A percentile compares a stretch with the other conserved stretches of the same genome.
Conservation (phyloP, 2,113 vertebrate genomes). For the Podiceps cristatus region DNA sequence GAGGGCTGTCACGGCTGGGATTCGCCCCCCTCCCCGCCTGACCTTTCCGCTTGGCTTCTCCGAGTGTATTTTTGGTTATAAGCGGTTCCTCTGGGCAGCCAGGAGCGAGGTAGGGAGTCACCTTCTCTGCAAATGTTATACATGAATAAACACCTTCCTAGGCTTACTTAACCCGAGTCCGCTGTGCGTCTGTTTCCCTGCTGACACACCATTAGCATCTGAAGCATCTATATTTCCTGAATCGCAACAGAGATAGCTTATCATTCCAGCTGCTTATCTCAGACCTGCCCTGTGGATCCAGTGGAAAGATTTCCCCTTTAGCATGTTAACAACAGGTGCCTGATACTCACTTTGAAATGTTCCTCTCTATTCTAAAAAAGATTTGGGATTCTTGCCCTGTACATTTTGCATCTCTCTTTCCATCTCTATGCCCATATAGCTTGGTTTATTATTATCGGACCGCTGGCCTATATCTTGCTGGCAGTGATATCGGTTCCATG, state of each 20-base stretch:
- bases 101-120: constrained; percentile 33
- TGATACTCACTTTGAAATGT: constrained; percentile 20
- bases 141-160: constrained; percentile 56
- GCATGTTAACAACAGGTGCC: constrained; percentile 28
- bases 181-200: constrained; percentile 28
- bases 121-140: constrained; percentile 52
- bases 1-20: not conserved
- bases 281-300: constrained; percentile 34
- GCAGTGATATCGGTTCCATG: not conserved
- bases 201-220: constrained; percentile 65
- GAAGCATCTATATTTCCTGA: constrained; percentile 65
- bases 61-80: not conserved
- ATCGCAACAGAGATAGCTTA: constrained; percentile 52
- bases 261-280: constrained; percentile 64
- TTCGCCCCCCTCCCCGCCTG: rapidly evolving
- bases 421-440: not conserved
- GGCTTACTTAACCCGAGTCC: constrained; percentile 14
- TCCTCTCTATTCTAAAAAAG: not conserved
- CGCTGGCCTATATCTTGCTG: rapidly evolving
- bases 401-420: not conserved
- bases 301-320: constrained; percentile 34
- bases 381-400: not conserved
- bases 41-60: constrained; percentile 12
- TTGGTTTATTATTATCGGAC: not conserved
- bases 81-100: constrained; percentile 25